Evolutionary conservation across 2,113 vertebrate genomes (phyloP), one percentile per base, ranked within the genome.

Genomic region (Machaerirhynchus nigripectus): DNA sequence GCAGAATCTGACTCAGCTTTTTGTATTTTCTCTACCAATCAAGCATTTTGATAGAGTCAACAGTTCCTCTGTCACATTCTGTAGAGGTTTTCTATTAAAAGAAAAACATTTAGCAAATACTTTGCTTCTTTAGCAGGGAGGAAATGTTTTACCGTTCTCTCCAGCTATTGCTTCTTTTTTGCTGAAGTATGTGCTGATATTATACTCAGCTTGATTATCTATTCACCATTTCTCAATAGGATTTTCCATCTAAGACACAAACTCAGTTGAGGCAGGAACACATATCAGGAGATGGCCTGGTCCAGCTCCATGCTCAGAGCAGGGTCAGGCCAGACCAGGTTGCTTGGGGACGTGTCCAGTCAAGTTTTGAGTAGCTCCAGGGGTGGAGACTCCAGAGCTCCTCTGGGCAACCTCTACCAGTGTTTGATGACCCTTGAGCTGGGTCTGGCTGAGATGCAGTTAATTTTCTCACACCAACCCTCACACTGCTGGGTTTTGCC

Each of bases 11-110:
- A 81, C 15, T 75, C 84, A 71, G n/a, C 7, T 1, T 63, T 82
- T 80, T 64, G 19, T 27, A 47, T 91, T 91, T 89, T 96, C 84
- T 89, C 44, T 75, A 64, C 26, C 31, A 84, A 68, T 20, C 12
- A 78, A 84, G 33, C 4, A 59, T 84, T 95, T 89, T 87, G 33
- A 75, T 47, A 75, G 24, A 74, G 61, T 74, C 64, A 74, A 85
- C 67, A 68, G 28, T 77, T 94, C 55, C 84, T 85, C 68, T 90
- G 40, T 65, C 17, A 40, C 20, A 33, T 74, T 89, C 26, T 86
- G 42, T 77, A 49, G 76, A 79, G 39, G 49, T 84, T 93, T 93
- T 76, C 76, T 73, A 64, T 80, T 92, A 80, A 91, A 95, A 83
- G n/a, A 71, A 86, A 90, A 64, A 73, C 10, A 56, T 77, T 64